Conservation (phyloP, 2,113 vertebrate genomes). For the Microtus oregoni region DNA sequence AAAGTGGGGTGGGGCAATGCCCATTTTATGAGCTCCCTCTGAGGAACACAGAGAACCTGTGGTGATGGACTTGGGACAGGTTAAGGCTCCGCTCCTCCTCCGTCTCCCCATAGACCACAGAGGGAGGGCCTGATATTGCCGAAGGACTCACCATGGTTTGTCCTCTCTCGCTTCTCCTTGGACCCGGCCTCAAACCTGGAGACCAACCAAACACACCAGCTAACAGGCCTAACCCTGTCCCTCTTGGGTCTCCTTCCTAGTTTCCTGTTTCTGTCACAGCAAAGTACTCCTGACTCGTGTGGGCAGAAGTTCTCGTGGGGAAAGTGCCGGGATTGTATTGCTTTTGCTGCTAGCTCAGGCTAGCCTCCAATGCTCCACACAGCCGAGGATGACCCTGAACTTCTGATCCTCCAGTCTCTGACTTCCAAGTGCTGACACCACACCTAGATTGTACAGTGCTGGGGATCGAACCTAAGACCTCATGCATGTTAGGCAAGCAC, state of each 20-base stretch:
- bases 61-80: neutral
- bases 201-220: too few species aligned
- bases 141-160: fast-evolving
- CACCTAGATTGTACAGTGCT: neutral
- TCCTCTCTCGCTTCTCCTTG: neutral
- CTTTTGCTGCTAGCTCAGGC: neutral
- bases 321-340: neutral
- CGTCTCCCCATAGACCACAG: too few species aligned
- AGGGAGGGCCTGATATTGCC: neutral
- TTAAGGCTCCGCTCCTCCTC: neutral
- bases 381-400: neutral
- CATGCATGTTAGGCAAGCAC: too few species aligned
- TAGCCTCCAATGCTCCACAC: neutral
- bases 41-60: neutral
- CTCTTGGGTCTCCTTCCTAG: neutral
- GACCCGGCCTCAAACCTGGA: neutral
- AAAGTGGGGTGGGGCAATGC: neutral
- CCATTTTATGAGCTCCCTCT: neutral
- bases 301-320: neutral
- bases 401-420: neutral
- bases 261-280: neutral
- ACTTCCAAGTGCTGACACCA: neutral
- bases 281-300: neutral
- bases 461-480: neutral
- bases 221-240: neutral